Evolutionary conservation across 2,797 vertebrate species (phyloP).

Genomic region (Melanotaenia maccullochi): DNA sequence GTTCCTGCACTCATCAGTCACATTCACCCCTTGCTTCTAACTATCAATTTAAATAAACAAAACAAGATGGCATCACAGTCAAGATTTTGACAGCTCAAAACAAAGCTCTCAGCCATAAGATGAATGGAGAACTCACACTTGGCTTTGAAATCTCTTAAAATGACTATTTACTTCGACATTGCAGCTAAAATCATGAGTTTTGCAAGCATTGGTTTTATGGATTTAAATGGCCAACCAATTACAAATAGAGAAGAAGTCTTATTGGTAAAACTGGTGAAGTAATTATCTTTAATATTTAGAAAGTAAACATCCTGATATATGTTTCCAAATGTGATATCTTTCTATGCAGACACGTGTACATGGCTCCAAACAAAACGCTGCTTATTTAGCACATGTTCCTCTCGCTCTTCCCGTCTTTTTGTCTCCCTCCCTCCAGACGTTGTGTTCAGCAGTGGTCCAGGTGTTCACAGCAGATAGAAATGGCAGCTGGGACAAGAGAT

Average conservation of each 20-base stretch:
- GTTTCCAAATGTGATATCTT: background rate
- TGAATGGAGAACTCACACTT: too few species aligned
- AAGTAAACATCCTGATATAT: background rate
- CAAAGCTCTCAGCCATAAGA: too few species aligned
- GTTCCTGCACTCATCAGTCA: background rate
- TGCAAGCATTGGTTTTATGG: background rate
- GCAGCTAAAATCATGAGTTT: background rate
- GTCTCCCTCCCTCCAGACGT: conserved; percentile 76
- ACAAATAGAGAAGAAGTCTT: background rate
- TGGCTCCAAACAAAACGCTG: background rate
- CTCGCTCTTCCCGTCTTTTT: background rate
- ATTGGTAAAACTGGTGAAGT: background rate
- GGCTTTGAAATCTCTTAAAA: too few species aligned
- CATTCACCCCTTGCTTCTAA: too few species aligned
- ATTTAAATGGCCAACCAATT: background rate
- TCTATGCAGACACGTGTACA: background rate
- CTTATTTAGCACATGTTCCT: background rate
- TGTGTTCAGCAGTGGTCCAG: conserved; percentile 93
- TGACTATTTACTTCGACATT: background rate
- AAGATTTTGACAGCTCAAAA: too few species aligned
- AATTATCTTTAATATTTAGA: background rate
- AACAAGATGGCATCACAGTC: too few species aligned
- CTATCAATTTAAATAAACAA: too few species aligned
- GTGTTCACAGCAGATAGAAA: conserved; percentile 91
- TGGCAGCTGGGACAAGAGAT: conserved; percentile 91